phyloP scores from a whole-genome alignment of 2,888 invertebrate genomes.

The Zhuqinia jingwanae region DNA sequence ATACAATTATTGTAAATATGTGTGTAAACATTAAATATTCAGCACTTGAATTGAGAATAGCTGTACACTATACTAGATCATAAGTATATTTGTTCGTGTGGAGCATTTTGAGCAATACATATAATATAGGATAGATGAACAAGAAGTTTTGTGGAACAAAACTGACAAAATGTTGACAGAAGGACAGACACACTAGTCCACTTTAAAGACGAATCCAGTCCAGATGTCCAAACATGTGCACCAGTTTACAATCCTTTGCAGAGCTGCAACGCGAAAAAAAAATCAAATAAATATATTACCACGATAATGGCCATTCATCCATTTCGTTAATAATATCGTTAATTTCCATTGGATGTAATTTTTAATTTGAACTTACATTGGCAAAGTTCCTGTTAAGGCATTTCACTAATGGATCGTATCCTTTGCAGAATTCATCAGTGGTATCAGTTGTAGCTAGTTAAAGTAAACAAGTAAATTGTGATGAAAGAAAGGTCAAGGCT shows the following conservation, averaged over 20 bases:
- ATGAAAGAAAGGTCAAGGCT: too few species aligned
- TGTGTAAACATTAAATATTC: slow-evolving; percentile 43
- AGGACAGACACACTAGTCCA: too few species aligned
- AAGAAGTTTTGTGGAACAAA: background rate
- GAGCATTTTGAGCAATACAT: slow-evolving; percentile 23
- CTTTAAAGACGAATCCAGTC: background rate
- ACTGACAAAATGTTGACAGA: background rate
- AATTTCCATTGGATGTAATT: too few species aligned
- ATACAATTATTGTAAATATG: slow-evolving; percentile 14
- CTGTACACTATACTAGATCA: background rate
- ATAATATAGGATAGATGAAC: background rate
- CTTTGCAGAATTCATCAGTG: slow-evolving; percentile 47
- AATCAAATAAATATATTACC: background rate
- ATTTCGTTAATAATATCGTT: background rate
- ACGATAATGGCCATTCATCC: too few species aligned
- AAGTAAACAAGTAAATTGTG: background rate
- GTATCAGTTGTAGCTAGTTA: background rate
- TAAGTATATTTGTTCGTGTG: background rate
- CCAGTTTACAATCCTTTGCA: slow-evolving; percentile 33
- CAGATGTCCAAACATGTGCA: background rate
- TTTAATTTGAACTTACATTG: slow-evolving; percentile 49
- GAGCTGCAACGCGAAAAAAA: slow-evolving; percentile 35
- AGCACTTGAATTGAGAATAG: slow-evolving; percentile 28
- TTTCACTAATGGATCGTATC: slow-evolving; percentile 76
- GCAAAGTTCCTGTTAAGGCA: slow-evolving; percentile 71